Conservation (phyloP, 1,140 invertebrate genomes). For the Choristoneura fumiferana region DNA sequence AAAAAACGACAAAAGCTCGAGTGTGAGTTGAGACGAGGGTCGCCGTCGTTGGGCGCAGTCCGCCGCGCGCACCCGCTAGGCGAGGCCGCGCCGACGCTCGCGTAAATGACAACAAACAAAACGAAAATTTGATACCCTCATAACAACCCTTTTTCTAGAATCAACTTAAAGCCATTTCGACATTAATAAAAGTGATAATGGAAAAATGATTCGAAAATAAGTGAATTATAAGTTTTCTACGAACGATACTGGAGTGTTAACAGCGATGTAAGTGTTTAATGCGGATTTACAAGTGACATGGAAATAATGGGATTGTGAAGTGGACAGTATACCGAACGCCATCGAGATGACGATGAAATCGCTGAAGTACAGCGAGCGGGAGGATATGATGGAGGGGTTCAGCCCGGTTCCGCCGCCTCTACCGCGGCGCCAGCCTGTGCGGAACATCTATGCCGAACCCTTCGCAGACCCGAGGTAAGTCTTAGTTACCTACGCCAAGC, state of each 20-base stretch:
- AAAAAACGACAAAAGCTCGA: constrained; percentile 70
- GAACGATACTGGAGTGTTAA: constrained; percentile 44
- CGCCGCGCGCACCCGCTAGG: constrained; percentile 34
- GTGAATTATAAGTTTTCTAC: constrained; percentile 25
- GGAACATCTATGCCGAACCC: constrained; percentile 77
- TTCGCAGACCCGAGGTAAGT: constrained; percentile 78
- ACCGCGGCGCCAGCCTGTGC: constrained; percentile 72
- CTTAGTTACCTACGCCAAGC: background rate
- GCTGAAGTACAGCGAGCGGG: constrained; percentile 75
- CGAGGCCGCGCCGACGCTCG: constrained; percentile 25
- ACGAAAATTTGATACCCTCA: constrained; percentile 15
- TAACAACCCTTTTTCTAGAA: constrained; percentile 24
- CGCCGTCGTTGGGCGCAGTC: constrained; percentile 45
- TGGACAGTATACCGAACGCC: constrained; percentile 45
- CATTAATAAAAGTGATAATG: constrained; percentile 5
- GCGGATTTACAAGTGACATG: constrained; percentile 51
- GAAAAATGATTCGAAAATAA: constrained; percentile 9
- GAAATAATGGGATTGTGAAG: constrained; percentile 56
- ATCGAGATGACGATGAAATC: constrained; percentile 77
- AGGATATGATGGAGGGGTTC: constrained; percentile 76
- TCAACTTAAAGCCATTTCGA: background rate
- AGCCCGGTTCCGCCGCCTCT: constrained; percentile 76
- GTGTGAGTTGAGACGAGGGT: constrained; percentile 48
- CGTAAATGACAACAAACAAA: constrained; percentile 15
- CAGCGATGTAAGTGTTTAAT: constrained; percentile 63